phyloP scores from a whole-genome alignment of 2,797 vertebrate genomes.

The Onychomys arenicola region DNA sequence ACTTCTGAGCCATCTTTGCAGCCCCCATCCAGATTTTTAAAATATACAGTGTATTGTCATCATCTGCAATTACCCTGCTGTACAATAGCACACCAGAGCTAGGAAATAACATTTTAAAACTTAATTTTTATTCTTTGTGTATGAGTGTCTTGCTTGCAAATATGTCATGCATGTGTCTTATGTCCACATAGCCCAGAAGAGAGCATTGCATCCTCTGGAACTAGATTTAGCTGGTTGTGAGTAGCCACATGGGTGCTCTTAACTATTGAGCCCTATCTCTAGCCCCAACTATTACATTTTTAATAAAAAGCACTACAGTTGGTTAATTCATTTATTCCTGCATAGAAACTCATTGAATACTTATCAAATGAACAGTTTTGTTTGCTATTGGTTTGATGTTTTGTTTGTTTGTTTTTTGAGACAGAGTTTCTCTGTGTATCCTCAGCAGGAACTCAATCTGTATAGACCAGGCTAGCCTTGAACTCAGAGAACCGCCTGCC shows the following conservation, averaged over 20 bases:
- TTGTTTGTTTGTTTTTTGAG: not conserved
- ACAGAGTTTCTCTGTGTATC: not conserved
- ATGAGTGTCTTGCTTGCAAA: not conserved
- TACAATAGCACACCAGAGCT: not conserved
- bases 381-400: not conserved
- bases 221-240: not conserved
- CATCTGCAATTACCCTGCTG: not conserved
- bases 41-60: not conserved
- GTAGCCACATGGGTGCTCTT: not conserved
- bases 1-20: no score
- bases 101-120: not conserved
- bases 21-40: not conserved
- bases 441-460: not conserved
- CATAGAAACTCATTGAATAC: slow-evolving; percentile 41
- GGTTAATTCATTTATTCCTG: slow-evolving; percentile 12
- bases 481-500: not conserved
- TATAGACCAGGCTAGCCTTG: not conserved
- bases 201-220: not conserved
- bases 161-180: not conserved
- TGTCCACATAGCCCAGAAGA: not conserved
- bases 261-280: not conserved
- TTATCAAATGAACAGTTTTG: slow-evolving; percentile 40
- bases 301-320: slow-evolving; percentile 51
- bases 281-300: slow-evolving; percentile 13
- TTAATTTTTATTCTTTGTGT: not conserved